Evolutionary conservation across 2,888 invertebrate species (phyloP), one percentile per base, ranked within the genome.

Genomic region (Frankliniella fusca): DNA sequence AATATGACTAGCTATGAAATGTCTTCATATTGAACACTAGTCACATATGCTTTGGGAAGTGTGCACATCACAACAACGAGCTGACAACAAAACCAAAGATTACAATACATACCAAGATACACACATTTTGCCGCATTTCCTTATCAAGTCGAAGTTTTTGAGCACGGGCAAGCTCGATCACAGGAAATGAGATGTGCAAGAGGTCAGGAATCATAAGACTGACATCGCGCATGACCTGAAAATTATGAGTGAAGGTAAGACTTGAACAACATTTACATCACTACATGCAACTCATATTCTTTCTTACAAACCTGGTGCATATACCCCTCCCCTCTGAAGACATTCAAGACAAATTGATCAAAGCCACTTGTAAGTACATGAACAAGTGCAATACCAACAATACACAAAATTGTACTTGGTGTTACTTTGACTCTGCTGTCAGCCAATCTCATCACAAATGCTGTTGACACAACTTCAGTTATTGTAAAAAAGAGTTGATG

Each of bases 151-250:
- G 86, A 81, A 89, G 87, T 9, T 81, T 85, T 85, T 83, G 86
- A 86, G 82, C 70, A 23, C 86, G 85, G 81, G 89, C 87, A 83
- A 91, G 86, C 83, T 90, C 87, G 87, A 90, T 89, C 23, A 91
- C 84, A 65, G 93, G 92, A 83, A 94, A 88, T 27, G 90, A 84
- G 48, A 93, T 88, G 85, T 93, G 92, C 61, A 93, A 87, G 80
- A 92, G 87, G 85, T 93, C 93, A 48, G 93, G 92, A 83, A 92
- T 89, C 93, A 93, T 93, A 85, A 93, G 91, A 54, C 91, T 91
- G 84, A 93, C 87, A 87, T 93, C 93, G 18, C 93, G 90, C 81
- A 93, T 89, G 81, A 91, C 89, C 90, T 86, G 82, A 38, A 84
- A 84, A 50, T 5, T 83, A 61, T n/a, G 70, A 3, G 23, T 70